Conservation (phyloP, 2,797 vertebrate species). For the Acanthornis magna region DNA sequence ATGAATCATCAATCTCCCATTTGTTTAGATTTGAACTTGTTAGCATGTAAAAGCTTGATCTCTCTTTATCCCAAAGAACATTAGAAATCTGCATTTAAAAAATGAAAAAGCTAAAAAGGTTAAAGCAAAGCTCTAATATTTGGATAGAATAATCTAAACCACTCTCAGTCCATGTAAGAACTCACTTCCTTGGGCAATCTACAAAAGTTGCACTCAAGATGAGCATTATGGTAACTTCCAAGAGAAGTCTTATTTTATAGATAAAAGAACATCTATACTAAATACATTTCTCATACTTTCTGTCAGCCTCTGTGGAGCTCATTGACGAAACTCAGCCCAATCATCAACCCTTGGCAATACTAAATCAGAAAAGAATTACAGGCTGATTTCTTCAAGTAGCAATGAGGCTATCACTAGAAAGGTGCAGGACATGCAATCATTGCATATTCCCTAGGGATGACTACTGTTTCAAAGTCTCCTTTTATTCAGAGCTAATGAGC, state of each 20-base stretch:
- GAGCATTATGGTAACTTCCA: neutral
- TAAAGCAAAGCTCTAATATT: neutral
- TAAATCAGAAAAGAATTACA: neutral
- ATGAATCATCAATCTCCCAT: constrained; percentile 87
- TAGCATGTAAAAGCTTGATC: constrained; percentile 84
- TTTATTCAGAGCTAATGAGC: neutral
- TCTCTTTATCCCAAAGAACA: constrained; percentile 82
- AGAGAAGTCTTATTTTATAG: neutral
- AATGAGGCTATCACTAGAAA: neutral
- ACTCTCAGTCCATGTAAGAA: neutral
- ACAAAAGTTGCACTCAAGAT: neutral
- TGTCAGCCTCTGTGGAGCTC: neutral
- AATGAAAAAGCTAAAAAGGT: neutral
- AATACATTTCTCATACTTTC: neutral
- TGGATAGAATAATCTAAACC: neutral
- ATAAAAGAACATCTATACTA: neutral
- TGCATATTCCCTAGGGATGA: neutral
- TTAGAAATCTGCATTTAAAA: constrained; percentile 81
- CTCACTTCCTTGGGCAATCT: neutral
- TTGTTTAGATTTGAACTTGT: constrained; percentile 85
- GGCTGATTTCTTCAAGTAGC: neutral
- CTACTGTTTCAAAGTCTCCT: neutral
- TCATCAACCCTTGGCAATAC: neutral
- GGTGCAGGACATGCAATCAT: neutral
- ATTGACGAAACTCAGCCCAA: neutral